Conservation (phyloP, 2,888 invertebrate species). For the Cephus spinipes region DNA sequence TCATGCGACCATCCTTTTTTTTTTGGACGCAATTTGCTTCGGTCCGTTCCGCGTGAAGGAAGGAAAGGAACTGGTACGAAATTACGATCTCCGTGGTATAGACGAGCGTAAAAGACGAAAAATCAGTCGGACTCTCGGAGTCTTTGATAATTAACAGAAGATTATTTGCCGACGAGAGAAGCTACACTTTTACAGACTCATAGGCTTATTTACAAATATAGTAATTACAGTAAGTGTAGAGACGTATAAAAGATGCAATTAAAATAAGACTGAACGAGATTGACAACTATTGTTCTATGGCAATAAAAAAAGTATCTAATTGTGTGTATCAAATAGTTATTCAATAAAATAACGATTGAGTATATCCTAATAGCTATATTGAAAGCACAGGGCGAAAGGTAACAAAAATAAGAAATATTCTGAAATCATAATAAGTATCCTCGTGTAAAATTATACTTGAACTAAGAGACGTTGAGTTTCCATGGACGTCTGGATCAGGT, state of each 20-base stretch:
- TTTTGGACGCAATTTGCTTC: constrained; percentile 10
- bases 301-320: neutral
- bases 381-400: too few species aligned
- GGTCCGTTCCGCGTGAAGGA: constrained; percentile 13
- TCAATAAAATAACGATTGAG: neutral
- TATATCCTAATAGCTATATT: neutral
- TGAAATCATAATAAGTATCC: too few species aligned
- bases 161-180: too few species aligned
- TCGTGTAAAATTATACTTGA: neutral
- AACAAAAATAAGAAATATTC: too few species aligned
- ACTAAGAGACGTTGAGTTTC: neutral
- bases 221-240: too few species aligned
- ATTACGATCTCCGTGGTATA: neutral
- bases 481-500: neutral
- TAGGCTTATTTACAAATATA: too few species aligned
- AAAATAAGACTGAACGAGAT: neutral
- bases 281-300: neutral
- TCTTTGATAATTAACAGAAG: too few species aligned
- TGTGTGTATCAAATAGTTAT: neutral
- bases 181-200: too few species aligned
- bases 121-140: neutral
- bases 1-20: neutral
- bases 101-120: neutral
- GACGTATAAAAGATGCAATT: neutral
- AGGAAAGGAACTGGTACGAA: neutral